Base-by-base conservation (phyloP, 2,888 invertebrate species). In the Mylabris sibirica region DNA sequence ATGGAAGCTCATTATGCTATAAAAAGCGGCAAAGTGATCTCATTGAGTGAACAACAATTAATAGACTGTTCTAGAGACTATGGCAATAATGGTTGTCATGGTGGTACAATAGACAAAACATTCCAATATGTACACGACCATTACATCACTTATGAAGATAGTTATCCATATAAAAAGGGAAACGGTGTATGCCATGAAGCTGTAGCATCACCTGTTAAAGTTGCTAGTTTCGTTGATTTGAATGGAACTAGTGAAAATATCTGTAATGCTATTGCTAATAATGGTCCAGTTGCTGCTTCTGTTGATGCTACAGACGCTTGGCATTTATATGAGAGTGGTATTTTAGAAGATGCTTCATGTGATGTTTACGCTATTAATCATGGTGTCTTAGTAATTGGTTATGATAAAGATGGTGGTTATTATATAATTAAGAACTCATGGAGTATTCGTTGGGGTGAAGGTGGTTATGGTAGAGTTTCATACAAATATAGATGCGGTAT, bases 201-300 rank as follows among this genome's bases (percentile, higher is more conserved):
- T 35, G 61, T 64, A 11, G 62, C 72, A 49, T 63, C 65, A 12
- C 65, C 73, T 22, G 20, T 68, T 1, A 68, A 59, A 34, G 35
- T 75, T 83, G 88, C 87, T 11, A 93, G 94, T 8, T 93, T 88
- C 81, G 87, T 89, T 69, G 93, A 94, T 82, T 85, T 96, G 66
- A 89, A 90, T 2, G 74, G 85, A 57, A 93, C 92, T 1, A 87
- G 89, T 81, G 96, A 96, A 8, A 89, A 90, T 80, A 86, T 96
- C 79, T 87, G 88, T 85, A 84, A 87, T 73, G 96, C 95, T 44
- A 89, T 95, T 60, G 95, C 94, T 67, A 92, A 92, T 0, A 84
- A 92, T 72, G 96, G 96, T 0, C 96, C 96, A n/a, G 88, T 96
- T 44, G 89, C 94, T 14, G 92, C 95, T 64, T 95, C 94, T 79